These are phyloP conservation scores for Bradypodion ventrale DNA, from an alignment of 2,797 vertebrate species.

Conservation along the genomic window DNA sequence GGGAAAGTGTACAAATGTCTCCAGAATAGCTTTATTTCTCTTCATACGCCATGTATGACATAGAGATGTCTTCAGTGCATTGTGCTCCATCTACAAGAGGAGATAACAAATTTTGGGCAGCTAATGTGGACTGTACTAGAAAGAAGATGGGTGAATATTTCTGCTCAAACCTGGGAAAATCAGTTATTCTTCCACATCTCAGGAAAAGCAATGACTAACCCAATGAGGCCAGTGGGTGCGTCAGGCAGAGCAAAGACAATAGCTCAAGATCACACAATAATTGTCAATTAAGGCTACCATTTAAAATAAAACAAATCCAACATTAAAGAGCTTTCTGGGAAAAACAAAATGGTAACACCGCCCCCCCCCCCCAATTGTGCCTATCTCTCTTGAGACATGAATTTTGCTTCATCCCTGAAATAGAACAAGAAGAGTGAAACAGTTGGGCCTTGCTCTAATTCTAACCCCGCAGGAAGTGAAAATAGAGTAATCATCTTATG, in stretches of 20 bases:
- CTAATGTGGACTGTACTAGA: neutral
- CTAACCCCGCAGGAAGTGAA: neutral
- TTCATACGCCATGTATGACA: no score
- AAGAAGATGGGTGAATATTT: neutral
- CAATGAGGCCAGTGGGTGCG: no score
- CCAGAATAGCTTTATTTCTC: no score
- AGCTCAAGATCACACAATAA: no score
- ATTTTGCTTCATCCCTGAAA: neutral
- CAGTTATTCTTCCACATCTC: neutral
- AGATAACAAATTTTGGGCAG: neutral
- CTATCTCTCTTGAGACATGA: neutral
- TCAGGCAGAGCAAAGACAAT: no score
- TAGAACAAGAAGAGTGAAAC: neutral
- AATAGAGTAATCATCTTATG: neutral
- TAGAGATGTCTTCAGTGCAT: slow-evolving; percentile 45
- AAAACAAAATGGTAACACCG: neutral
- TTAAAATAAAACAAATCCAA: neutral
- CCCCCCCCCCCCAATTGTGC: no score
- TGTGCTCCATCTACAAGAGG: slow-evolving; percentile 6
- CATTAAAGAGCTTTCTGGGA: neutral
- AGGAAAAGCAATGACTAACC: no score
- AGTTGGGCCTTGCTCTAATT: neutral
- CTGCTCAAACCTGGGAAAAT: neutral
- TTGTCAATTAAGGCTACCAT: no score
- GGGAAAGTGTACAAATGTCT: no score